Base-by-base conservation (phyloP, 2,888 invertebrate genomes). In the Habrosyne pyritoides region DNA sequence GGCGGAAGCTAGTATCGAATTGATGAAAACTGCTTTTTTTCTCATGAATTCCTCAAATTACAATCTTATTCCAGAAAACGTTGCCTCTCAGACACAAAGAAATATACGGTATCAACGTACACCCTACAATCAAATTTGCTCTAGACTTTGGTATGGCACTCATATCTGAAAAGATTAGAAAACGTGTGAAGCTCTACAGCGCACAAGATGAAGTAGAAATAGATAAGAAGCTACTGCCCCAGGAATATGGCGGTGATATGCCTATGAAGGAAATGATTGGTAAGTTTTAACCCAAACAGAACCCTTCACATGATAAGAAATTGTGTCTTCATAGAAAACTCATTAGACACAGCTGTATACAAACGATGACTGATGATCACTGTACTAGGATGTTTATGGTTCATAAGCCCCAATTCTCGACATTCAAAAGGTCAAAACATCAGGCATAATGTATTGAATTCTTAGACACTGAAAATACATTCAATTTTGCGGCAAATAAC, bases 221-320 rank as follows among this genome's bases (percentile, higher is more conserved):
- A 60, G 95, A 95, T 64, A 87, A 91, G 61, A 94, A 86, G 54
- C 88, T 96, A 63, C 82, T 97, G 54, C 97, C 97, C 0, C 94
- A 95, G 69, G 97, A 97, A 77, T 97, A 97, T 72, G 97, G 97
- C 4, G 97, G 97, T 8, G 93, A 90, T n/a, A 95, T 96, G 88
- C 96, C 97, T 0, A 95, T 97, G 95, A 93, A 94, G 51, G 95
- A 97, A 77, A 97, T 97, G 96, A 96, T 97, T 64, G 94, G 97
- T 96, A 78, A 93, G 81, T 67, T 30, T 30, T 21, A 10, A 47
- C 4, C 26, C 7, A 36, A 46, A 24, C n/a, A n/a, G n/a, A n/a
- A n/a, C n/a, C n/a, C n/a, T n/a, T 8, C 12, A 36, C 21, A n/a
- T 4, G 10, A 10, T 10, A 47, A 4, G 10, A 10, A 47, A 47